phyloP scores from a whole-genome alignment of 2,113 vertebrate genomes.

The Phasianus colchicus region DNA sequence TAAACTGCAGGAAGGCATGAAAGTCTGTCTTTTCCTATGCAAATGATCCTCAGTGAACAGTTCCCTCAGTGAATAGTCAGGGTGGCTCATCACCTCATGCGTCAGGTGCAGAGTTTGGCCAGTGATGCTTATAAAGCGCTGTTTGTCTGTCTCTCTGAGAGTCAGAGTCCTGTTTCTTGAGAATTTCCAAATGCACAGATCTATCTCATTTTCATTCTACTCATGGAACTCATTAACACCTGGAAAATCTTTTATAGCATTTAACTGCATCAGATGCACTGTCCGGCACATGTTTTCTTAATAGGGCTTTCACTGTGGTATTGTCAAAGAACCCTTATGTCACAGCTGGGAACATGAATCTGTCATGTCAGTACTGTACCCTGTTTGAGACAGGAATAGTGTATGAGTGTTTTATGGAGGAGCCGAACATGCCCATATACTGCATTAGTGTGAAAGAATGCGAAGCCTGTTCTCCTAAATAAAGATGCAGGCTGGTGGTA shows the following conservation, averaged over 20 bases:
- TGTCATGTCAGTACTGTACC: conserved; percentile 67
- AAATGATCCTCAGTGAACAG: conserved; percentile 30
- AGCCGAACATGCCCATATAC: conserved; percentile 35
- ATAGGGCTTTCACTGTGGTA: conserved; percentile 63
- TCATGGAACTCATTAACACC: conserved; percentile 61
- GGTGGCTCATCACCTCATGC: background rate
- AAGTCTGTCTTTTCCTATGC: conserved; percentile 42
- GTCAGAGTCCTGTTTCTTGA: conserved; percentile 42
- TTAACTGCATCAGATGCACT: conserved; percentile 60
- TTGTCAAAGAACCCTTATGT: conserved; percentile 72
- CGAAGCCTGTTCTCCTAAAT: conserved; percentile 63
- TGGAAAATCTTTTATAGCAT: conserved; percentile 70
- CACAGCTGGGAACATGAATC: conserved; percentile 74
- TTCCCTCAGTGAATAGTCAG: background rate
- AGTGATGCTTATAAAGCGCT: conserved; percentile 43
- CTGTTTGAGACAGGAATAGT: conserved; percentile 25
- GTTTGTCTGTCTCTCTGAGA: conserved; percentile 65
- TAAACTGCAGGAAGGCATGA: conserved; percentile 61
- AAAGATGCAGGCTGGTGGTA: conserved; percentile 60
- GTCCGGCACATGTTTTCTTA: conserved; percentile 68
- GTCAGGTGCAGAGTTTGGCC: conserved; percentile 43
- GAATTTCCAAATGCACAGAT: conserved; percentile 6
- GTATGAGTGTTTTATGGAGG: conserved; percentile 51
- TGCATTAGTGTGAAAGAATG: conserved; percentile 55
- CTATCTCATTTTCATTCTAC: conserved; percentile 61